Evolutionary conservation across 2,797 vertebrate genomes (phyloP).

Genomic region (Ctenopoma kingsleyae): DNA sequence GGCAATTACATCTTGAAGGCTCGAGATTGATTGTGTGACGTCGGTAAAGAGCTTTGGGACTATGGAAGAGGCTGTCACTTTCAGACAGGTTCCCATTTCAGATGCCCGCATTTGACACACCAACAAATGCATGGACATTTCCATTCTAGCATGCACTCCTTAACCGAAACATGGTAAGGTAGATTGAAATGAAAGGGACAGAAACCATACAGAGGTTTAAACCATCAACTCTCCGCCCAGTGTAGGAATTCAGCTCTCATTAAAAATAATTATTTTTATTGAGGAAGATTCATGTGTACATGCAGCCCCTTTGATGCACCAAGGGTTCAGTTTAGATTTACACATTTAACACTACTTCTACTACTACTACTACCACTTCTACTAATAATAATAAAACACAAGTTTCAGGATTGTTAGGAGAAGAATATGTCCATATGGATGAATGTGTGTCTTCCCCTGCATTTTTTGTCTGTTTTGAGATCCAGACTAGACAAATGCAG

Average conservation of each 20-base stretch:
- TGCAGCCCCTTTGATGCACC: conserved; percentile 12
- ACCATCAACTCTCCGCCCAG: conserved; percentile 22
- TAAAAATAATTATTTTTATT: conserved; percentile 11
- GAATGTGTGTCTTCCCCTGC: conserved; percentile 9
- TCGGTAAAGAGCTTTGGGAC: conserved; percentile 19
- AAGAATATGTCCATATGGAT: conserved; percentile 9
- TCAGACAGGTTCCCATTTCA: conserved; percentile 15
- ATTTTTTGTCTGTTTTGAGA: conserved; percentile 11
- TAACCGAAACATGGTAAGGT: conserved; percentile 35
- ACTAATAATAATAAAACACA: conserved; percentile 29
- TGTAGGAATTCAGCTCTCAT: conserved; percentile 35
- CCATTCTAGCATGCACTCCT: neutral
- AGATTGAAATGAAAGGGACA: conserved; percentile 33
- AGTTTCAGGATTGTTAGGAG: conserved; percentile 38
- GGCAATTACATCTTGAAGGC: conserved; percentile 35
- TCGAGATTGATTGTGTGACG: conserved; percentile 27
- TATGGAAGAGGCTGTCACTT: neutral
- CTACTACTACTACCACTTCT: too few species aligned
- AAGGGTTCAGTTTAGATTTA: too few species aligned
- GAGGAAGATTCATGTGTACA: too few species aligned
- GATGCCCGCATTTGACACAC: too few species aligned
- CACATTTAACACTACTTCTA: too few species aligned
- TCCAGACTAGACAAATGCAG: conserved; percentile 44
- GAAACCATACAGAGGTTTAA: conserved; percentile 30
- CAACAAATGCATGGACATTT: too few species aligned